Evolutionary conservation across 2,888 invertebrate genomes (phyloP).

Genomic region (Fabriciana adippe): DNA sequence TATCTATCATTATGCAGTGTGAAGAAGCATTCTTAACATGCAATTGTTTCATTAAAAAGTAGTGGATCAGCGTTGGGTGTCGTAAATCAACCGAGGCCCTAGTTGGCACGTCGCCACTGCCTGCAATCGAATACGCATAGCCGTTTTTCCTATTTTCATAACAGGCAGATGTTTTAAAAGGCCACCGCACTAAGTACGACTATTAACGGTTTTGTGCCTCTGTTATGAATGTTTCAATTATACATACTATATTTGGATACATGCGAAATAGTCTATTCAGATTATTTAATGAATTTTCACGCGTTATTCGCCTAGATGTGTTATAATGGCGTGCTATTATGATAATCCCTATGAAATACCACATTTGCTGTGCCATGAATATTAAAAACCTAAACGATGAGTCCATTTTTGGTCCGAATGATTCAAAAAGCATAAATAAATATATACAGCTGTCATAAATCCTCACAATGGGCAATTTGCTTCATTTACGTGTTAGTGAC

Average conservation of each 20-base stretch:
- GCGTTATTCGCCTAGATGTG: neutral
- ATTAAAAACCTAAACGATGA: constrained; percentile 13
- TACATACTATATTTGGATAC: constrained; percentile 49
- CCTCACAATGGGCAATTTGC: constrained; percentile 26
- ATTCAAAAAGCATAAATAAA: constrained; percentile 23
- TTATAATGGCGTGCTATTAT: constrained; percentile 6
- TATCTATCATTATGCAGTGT: constrained; percentile 26
- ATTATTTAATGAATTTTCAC: constrained; percentile 16
- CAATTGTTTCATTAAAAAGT: constrained; percentile 35
- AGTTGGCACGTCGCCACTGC: constrained; percentile 53
- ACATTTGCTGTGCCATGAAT: neutral
- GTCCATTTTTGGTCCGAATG: constrained; percentile 25
- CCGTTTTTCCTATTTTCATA: constrained; percentile 60
- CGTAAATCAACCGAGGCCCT: constrained; percentile 32
- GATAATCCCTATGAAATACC: neutral
- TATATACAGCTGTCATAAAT: constrained; percentile 26
- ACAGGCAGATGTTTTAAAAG: constrained; percentile 69
- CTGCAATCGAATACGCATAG: constrained; percentile 53
- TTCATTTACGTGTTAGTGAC: constrained; percentile 19
- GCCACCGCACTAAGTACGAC: constrained; percentile 55
- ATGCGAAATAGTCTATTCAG: constrained; percentile 25
- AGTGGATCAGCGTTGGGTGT: constrained; percentile 4
- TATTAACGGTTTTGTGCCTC: constrained; percentile 58
- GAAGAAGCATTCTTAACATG: constrained; percentile 33
- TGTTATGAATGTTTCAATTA: constrained; percentile 63